Base-by-base conservation (phyloP, 1,140 invertebrate genomes). In the Platyscapa corneri region DNA sequence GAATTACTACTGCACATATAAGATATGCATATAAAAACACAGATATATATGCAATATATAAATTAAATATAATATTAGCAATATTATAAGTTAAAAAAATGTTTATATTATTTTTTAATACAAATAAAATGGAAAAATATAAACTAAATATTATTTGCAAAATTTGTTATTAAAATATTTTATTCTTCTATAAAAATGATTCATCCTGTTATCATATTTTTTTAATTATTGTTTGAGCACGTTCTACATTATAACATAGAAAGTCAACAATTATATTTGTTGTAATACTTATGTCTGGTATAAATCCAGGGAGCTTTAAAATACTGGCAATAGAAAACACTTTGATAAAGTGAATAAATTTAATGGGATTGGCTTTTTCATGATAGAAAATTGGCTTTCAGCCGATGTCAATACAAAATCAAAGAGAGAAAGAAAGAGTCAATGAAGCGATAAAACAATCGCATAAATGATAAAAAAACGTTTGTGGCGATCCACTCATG, bases 251-350 rank as follows among this genome's bases (percentile, higher is more conserved):
- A 14, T 37, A 37, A 39, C 5, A 37, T 72, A 72, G 39, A 39
- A 39, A 37, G 20, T 2, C 1, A n/a, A 76, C 49, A 53, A 84
- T 87, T 88, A 79, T 88, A 90, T 88, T 87, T 86, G 86, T 89
- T 89, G 89, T 88, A 89, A 88, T 88, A n/a, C n/a, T 87, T 90
- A 88, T 87, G 85, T 87, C 86, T 83, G 86, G n/a, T 79, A 42
- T 42, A 74, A 42, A 74, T 14, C 23, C 18, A 27, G 37, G 27
- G 12, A 74, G 37, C 27, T 32, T 74, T 10, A 23, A 74, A 77
- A 65, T 46, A n/a, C 27, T 7, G 64, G 27, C 46, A 30, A 30
- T 49, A 6, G 27, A 70, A 49, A 74, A 23, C 27, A 42, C 8
- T 74, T 18, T 20, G 56, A 79, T 60, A 74, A 74, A 60, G n/a